phyloP scores from a whole-genome alignment of 2,888 invertebrate species.

The Melinaea menophilus region DNA sequence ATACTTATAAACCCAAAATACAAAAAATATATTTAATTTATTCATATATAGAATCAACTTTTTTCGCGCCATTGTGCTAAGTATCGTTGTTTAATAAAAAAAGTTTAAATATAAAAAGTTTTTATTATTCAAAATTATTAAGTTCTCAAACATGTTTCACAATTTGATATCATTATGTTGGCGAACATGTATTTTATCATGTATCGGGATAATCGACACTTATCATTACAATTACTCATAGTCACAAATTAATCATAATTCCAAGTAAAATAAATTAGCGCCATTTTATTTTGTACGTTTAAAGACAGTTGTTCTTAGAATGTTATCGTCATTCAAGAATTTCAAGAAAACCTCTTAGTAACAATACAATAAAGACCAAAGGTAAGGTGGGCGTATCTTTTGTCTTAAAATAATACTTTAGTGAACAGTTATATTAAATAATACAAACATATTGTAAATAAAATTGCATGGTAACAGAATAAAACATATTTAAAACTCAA shows the following conservation, averaged over 20 bases:
- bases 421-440: background rate
- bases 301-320: conserved; percentile 43
- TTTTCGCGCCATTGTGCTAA: no score
- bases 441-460: no score
- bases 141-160: no score
- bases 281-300: conserved; percentile 23
- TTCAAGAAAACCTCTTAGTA: conserved; percentile 43
- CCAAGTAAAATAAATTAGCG: conserved; percentile 31
- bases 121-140: no score
- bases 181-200: conserved; percentile 12
- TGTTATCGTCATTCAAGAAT: conserved; percentile 42
- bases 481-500: no score
- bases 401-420: conserved; percentile 18
- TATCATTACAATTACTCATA: conserved; percentile 13
- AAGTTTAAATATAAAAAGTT: no score
- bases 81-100: no score
- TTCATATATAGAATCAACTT: no score
- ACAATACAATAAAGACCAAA: conserved; percentile 37
- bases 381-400: conserved; percentile 32
- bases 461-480: no score
- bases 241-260: conserved; percentile 33
- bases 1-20: no score
- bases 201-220: conserved; percentile 14
- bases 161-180: background rate
- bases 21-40: no score